Base-by-base conservation (phyloP, 92 coral and sea anemone genomes). In the Actinernus sp. region DNA sequence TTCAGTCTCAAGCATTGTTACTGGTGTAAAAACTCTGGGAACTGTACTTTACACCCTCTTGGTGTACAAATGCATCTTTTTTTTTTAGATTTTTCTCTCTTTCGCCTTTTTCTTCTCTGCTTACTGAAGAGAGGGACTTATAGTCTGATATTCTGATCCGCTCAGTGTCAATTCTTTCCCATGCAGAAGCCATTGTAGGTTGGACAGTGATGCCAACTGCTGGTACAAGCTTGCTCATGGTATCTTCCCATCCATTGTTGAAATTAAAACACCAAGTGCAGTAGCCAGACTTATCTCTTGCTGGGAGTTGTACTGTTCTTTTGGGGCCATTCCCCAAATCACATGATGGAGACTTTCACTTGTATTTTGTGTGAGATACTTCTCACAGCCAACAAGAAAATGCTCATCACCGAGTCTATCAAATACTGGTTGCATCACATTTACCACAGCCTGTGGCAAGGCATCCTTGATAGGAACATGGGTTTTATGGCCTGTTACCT, bases 261-360 rank as follows among this genome's bases (percentile, higher is more conserved):
- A 62, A 81, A 0, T 49, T 29, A 63, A 31, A 8, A 65, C 76
- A 2, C 66, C 86, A 24, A 79, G 65, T 28, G 23, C 13, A 27
- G 63, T 43, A 11, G 79, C 86, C 28, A 79, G 29, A 23, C 41
- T 69, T 13, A 47, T 43, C 32, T 79, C 74, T 8, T 28, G 45
- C 1, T 58, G 76, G 24, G 77, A 82, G 11, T 26, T 73, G 49
- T 65, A 73, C 41, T 55, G 65, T 1, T 76, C 68, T 54, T 76
- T 76, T 4, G 75, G 61, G 4, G 83, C 68, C 26, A 76, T 34
- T 8, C 67, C 44, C 83, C 74, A 76, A 54, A 76, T 76, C n/a
- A 76, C 74, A 20, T 76, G 83, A 34, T 76, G 83, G 14, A 82
- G 67, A 16, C 68, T 40, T 63, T 81, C 88, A 49, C 73, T 81